These are phyloP conservation scores for Athrips mouffetella DNA, from an alignment of 2,888 invertebrate species.

Conservation along the genomic window DNA sequence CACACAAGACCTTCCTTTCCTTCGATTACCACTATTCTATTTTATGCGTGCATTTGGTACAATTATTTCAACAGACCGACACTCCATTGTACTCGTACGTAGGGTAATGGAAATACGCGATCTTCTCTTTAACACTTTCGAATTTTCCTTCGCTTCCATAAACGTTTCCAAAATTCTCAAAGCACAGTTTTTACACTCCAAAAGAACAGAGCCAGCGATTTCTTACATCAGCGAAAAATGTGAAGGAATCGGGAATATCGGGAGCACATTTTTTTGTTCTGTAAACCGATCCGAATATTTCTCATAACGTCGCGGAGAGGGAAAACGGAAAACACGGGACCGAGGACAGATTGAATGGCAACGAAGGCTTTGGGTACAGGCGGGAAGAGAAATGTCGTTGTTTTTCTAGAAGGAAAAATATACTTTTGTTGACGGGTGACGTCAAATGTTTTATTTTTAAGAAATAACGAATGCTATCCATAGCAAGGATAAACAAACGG, in stretches of 20 bases:
- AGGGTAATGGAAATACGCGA: too few relatives aligned
- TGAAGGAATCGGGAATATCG: constrained; percentile 34
- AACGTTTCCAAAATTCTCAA: neutral
- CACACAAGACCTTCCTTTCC: too few relatives aligned
- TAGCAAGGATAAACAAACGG: too few relatives aligned
- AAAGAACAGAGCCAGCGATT: neutral
- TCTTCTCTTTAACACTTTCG: too few relatives aligned
- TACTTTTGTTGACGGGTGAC: too few relatives aligned
- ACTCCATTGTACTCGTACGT: too few relatives aligned
- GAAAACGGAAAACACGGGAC: neutral
- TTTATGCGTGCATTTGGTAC: too few relatives aligned
- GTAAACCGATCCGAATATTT: constrained; percentile 56
- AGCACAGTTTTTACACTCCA: constrained; percentile 1
- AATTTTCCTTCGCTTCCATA: neutral
- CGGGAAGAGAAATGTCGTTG: neutral
- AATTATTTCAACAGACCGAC: too few relatives aligned
- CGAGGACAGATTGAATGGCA: constrained; percentile 54
- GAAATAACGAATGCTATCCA: too few relatives aligned
- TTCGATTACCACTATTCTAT: too few relatives aligned
- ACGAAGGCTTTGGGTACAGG: constrained; percentile 24
- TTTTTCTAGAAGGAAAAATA: neutral
- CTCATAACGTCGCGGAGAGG: constrained; percentile 45
- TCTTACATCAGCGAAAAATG: neutral
- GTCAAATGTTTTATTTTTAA: too few relatives aligned
- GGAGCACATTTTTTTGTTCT: constrained; percentile 47